phyloP scores from a whole-genome alignment of 2,888 invertebrate genomes.

The Himalopsyche tibetana region DNA sequence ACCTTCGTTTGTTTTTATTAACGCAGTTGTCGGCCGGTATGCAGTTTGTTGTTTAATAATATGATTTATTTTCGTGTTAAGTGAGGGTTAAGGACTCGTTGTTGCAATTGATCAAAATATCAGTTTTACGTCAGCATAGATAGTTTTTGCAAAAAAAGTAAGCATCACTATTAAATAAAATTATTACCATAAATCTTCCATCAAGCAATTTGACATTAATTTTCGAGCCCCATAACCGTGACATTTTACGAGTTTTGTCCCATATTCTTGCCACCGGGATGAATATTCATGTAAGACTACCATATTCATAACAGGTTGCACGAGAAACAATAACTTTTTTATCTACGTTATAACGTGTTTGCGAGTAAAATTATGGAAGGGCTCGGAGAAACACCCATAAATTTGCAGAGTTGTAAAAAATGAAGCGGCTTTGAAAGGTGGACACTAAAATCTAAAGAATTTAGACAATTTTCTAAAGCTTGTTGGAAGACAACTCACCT shows the following conservation, averaged over 20 bases:
- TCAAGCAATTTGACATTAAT: slow-evolving; percentile 33
- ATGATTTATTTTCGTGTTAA: too few relatives aligned
- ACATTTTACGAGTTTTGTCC: slow-evolving; percentile 51
- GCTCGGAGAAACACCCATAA: slow-evolving; percentile 52
- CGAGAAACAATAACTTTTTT: slow-evolving; percentile 61
- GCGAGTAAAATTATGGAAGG: slow-evolving; percentile 59
- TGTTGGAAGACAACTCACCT: background rate
- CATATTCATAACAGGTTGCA: slow-evolving; percentile 39
- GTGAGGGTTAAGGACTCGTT: too few relatives aligned
- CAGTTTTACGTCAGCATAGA: too few relatives aligned
- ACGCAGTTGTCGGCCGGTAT: too few relatives aligned
- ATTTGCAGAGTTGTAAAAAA: slow-evolving; percentile 50
- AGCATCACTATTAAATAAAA: too few relatives aligned
- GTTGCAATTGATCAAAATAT: too few relatives aligned
- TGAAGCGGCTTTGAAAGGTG: background rate
- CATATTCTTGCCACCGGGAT: slow-evolving; percentile 37
- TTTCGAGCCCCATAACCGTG: slow-evolving; percentile 29
- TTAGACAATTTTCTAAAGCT: background rate
- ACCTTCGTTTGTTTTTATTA: too few relatives aligned
- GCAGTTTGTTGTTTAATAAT: too few relatives aligned
- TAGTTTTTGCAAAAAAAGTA: too few relatives aligned
- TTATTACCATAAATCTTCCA: background rate
- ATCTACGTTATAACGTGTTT: slow-evolving; percentile 59
- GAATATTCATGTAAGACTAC: slow-evolving; percentile 55
- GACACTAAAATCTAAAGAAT: background rate